These are phyloP conservation scores for Arbacia lixula DNA, from an alignment of 53 echinoderm and acorn worm genomes.

Conservation along the genomic window DNA sequence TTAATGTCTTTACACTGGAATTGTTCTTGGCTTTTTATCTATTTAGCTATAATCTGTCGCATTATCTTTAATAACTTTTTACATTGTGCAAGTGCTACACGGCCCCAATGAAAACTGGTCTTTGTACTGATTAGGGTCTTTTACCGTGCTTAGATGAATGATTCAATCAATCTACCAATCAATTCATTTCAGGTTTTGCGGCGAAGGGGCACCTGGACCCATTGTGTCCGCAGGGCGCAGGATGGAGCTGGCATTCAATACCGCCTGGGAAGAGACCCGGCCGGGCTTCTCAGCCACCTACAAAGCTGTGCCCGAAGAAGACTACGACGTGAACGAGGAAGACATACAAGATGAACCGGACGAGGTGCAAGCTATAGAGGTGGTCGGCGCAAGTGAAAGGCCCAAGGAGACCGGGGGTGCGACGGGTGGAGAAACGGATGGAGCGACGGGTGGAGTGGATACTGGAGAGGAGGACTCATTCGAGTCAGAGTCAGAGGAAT, in stretches of 20 bases:
- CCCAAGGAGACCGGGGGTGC: background rate
- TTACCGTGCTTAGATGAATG: too few relatives aligned
- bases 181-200: slow-evolving; percentile 14
- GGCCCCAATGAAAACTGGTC: too few relatives aligned
- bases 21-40: too few relatives aligned
- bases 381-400: background rate
- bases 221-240: background rate
- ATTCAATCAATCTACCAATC: too few relatives aligned
- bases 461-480: background rate
- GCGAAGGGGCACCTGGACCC: background rate
- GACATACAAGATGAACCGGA: too few relatives aligned
- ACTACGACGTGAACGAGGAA: background rate
- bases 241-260: background rate
- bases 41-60: too few relatives aligned
- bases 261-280: background rate
- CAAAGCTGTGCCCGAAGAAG: background rate
- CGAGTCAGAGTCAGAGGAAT: too few relatives aligned
- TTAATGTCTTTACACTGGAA: too few relatives aligned
- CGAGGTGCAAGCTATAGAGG: too few relatives aligned
- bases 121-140: too few relatives aligned
- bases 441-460: background rate
- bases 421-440: background rate
- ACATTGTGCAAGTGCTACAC: too few relatives aligned
- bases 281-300: background rate
- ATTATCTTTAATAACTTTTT: too few relatives aligned